Percentiles rank a stretch among this genome's conserved stretches.
phyloP scores from a whole-genome alignment of 1,140 invertebrate species.

The Calephelis nemesis region DNA sequence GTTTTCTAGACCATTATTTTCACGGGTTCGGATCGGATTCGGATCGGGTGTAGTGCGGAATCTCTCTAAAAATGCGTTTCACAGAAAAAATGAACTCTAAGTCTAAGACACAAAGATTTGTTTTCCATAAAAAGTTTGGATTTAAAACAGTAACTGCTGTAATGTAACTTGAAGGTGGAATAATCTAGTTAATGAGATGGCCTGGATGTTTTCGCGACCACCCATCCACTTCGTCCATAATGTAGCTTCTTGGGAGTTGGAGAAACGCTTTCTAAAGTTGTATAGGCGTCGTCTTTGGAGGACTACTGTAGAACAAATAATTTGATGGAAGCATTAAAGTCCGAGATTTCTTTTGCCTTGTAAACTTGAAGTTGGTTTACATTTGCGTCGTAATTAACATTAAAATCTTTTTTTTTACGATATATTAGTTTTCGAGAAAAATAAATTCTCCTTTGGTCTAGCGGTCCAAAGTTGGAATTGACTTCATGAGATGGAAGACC shows the following conservation, averaged over 20 bases:
- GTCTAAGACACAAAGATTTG: not conserved
- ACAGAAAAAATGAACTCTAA: not conserved
- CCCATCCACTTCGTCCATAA: constrained; percentile 7
- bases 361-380: not conserved
- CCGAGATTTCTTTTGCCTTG: constrained; percentile 2
- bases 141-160: not conserved
- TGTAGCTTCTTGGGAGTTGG: constrained; percentile 3
- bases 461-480: too few species aligned
- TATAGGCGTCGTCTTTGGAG: constrained; percentile 11
- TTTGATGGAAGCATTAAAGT: constrained; percentile 16
- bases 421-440: not conserved
- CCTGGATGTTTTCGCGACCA: constrained; percentile 12
- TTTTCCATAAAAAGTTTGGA: not conserved
- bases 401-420: not conserved
- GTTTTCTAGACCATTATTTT: too few species aligned
- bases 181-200: constrained; percentile 15
- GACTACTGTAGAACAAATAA: constrained; percentile 15
- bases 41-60: too few species aligned
- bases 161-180: constrained; percentile 6
- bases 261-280: constrained; percentile 11
- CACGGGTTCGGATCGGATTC: too few species aligned
- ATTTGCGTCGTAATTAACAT: not conserved
- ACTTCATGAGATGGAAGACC: too few species aligned
- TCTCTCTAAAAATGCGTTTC: not conserved
- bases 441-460: not conserved